These are phyloP conservation scores for Anser cygnoides DNA, from an alignment of 2,113 vertebrate genomes.

Conservation along the genomic window DNA sequence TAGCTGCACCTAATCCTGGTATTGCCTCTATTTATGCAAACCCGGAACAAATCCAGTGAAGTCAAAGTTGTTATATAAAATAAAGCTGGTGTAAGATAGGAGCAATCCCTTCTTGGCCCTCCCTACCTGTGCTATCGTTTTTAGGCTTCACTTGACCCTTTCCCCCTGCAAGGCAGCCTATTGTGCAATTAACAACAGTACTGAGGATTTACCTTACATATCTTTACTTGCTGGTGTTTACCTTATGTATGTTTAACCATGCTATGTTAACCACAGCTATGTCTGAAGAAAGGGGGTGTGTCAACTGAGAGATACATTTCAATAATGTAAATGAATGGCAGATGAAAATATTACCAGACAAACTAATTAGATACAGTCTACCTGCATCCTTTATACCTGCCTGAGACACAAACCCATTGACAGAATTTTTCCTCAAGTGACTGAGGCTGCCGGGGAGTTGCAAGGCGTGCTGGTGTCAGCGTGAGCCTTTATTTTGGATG, in stretches of 20 bases:
- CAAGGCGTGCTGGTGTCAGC: rapidly evolving
- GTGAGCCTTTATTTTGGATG: not conserved
- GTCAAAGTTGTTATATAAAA: not conserved
- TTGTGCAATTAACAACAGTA: not conserved
- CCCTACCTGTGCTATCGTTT: not conserved
- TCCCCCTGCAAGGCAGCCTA: not conserved
- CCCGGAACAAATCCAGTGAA: not conserved
- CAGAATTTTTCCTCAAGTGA: not conserved
- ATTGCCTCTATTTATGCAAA: not conserved
- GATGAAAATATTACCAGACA: not conserved
- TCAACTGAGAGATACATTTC: not conserved
- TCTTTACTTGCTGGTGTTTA: not conserved
- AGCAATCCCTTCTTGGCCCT: not conserved
- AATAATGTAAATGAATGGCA: not conserved
- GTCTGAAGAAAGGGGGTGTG: not conserved
- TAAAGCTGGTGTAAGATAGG: not conserved
- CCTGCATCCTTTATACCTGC: not conserved
- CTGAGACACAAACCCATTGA: not conserved
- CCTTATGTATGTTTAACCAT: not conserved
- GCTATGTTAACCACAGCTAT: rapidly evolving
- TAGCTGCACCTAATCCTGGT: not conserved
- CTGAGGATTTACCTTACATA: not conserved
- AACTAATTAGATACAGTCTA: not conserved
- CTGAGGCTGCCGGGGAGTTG: not conserved
- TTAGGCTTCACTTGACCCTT: not conserved